A percentile compares a stretch with the other conserved stretches of the same genome.
Evolutionary conservation across 2,888 invertebrate genomes (phyloP).

Genomic region (Lasioglossum calceatum): DNA sequence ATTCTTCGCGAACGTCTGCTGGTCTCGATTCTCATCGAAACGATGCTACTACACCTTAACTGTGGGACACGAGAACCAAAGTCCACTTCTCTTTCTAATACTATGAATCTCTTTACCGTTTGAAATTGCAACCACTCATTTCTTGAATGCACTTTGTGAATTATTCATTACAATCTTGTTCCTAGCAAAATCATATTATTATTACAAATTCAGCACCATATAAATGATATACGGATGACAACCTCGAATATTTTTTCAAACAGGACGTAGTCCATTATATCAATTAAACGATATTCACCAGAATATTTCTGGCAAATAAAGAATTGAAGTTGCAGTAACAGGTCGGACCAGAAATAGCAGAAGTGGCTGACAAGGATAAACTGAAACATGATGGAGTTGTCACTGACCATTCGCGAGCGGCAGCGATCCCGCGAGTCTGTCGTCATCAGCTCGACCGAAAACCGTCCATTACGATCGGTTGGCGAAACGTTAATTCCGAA

Average conservation of each 20-base stretch:
- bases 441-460: neutral
- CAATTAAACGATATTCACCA: neutral
- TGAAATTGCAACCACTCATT: neutral
- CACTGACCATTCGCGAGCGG: neutral
- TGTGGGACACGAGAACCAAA: neutral
- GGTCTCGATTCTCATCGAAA: neutral
- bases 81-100: neutral
- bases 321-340: neutral
- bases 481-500: slow-evolving; percentile 13
- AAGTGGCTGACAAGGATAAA: neutral
- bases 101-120: neutral
- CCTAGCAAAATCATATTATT: neutral
- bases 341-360: neutral
- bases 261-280: neutral
- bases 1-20: neutral
- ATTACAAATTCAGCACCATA: neutral
- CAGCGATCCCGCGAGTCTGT: neutral
- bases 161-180: neutral
- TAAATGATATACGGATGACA: neutral
- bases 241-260: neutral
- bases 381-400: neutral
- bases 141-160: neutral
- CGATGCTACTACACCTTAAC: neutral
- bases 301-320: neutral
- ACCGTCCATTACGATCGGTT: slow-evolving; percentile 17